A percentile compares a stretch with the other conserved stretches of the same genome.
These are phyloP conservation scores for Zygothrica quintamaculata DNA, from an alignment of 2,888 invertebrate species.

Conservation along the genomic window DNA sequence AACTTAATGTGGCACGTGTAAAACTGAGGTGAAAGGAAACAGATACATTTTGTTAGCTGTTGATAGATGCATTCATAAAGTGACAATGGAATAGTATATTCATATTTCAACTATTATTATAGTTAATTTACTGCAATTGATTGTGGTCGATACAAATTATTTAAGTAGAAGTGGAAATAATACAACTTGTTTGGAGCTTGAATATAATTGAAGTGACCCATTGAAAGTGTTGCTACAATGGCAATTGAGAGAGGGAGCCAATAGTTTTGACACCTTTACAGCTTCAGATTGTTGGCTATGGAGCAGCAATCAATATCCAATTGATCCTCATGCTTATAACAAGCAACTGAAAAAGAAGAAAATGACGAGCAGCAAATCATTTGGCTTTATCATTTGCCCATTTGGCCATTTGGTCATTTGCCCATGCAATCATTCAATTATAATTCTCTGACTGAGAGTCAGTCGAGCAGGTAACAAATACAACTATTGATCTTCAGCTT, in stretches of 20 bases:
- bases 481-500: slow-evolving; percentile 45
- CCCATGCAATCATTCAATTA: slow-evolving; percentile 79
- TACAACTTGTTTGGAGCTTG: too few relatives aligned
- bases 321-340: slow-evolving; percentile 53
- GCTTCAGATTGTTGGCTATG: background rate
- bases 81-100: too few relatives aligned
- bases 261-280: slow-evolving; percentile 74
- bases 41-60: too few relatives aligned
- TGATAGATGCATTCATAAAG: too few relatives aligned
- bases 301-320: slow-evolving; percentile 57
- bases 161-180: too few relatives aligned
- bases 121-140: too few relatives aligned
- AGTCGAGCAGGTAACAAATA: slow-evolving; percentile 11
- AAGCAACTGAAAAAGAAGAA: slow-evolving; percentile 43
- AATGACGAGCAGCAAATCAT: slow-evolving; percentile 73
- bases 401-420: slow-evolving; percentile 19
- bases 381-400: slow-evolving; percentile 43
- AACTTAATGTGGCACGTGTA: too few relatives aligned
- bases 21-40: too few relatives aligned
- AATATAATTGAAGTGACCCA: background rate
- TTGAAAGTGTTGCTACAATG: too few relatives aligned
- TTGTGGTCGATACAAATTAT: too few relatives aligned
- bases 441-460: slow-evolving; percentile 59
- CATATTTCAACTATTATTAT: too few relatives aligned
- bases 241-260: slow-evolving; percentile 20